A percentile compares a stretch with the other conserved stretches of the same genome.
phyloP scores from a whole-genome alignment of 2,797 vertebrate species.

The Pseudomugil tenellus region DNA sequence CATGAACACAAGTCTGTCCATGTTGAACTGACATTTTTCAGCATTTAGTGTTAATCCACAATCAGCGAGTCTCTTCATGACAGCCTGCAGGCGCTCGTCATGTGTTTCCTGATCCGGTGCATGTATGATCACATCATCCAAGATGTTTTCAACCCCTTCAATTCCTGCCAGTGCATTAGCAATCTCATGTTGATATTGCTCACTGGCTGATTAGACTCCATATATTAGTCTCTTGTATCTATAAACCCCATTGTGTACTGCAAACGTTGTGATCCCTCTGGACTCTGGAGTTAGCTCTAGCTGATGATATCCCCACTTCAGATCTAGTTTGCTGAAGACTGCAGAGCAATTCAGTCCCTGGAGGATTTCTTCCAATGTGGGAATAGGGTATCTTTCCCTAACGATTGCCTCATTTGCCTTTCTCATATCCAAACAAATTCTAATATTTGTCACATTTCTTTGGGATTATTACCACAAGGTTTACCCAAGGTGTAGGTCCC shows the following conservation, averaged over 20 bases:
- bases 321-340: slow-evolving; percentile 16
- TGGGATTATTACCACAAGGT: not conserved
- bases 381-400: not conserved
- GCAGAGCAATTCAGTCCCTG: slow-evolving; percentile 19
- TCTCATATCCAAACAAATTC: slow-evolving; percentile 10
- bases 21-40: slow-evolving; percentile 44
- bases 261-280: slow-evolving; percentile 34
- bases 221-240: slow-evolving; percentile 35
- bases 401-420: slow-evolving; percentile 12
- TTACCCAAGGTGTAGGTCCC: not conserved
- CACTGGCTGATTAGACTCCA: slow-evolving; percentile 35
- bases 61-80: slow-evolving; percentile 11
- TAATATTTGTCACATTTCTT: too few species aligned
- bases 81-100: slow-evolving; percentile 12
- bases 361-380: not conserved
- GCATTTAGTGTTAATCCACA: slow-evolving; percentile 24
- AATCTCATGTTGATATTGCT: slow-evolving; percentile 35
- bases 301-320: slow-evolving; percentile 26
- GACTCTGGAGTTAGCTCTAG: slow-evolving; percentile 17
- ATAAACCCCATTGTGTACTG: slow-evolving; percentile 32
- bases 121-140: slow-evolving; percentile 3
- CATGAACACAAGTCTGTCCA: slow-evolving; percentile 38
- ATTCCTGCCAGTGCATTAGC: slow-evolving; percentile 18
- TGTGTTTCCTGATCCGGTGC: slow-evolving; percentile 19
- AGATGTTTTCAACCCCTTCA: slow-evolving; percentile 12